phyloP scores from a whole-genome alignment of 2,888 invertebrate genomes.

The Biston betularia region DNA sequence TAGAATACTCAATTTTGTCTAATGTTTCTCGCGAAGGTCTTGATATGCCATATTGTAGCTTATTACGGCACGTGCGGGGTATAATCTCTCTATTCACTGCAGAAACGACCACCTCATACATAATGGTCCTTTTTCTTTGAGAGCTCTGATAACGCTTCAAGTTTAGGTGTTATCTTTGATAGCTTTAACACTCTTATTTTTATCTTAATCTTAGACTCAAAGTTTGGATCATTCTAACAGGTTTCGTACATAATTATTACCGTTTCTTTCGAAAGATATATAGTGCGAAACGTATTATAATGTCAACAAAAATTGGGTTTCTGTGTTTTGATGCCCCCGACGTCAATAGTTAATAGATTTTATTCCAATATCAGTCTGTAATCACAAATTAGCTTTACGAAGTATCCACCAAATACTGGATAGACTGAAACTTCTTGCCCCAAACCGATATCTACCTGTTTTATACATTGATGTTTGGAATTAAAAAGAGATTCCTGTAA shows the following conservation, averaged over 20 bases:
- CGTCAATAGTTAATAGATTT: neutral
- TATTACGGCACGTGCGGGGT: neutral
- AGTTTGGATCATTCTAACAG: too few species aligned
- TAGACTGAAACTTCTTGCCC: slow-evolving; percentile 38
- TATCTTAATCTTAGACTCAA: too few species aligned
- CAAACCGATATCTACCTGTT: slow-evolving; percentile 17
- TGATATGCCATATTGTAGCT: slow-evolving; percentile 1
- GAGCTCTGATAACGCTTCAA: neutral
- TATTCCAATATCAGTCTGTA: slow-evolving; percentile 1
- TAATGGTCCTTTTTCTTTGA: neutral
- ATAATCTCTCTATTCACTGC: slow-evolving; percentile 6
- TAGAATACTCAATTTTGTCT: neutral
- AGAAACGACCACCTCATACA: neutral
- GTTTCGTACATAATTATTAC: too few species aligned
- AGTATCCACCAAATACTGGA: slow-evolving; percentile 20
- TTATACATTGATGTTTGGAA: slow-evolving; percentile 7
- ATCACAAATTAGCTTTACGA: slow-evolving; percentile 19
- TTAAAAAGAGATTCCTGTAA: neutral
- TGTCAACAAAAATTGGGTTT: too few species aligned
- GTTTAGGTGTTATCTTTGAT: neutral
- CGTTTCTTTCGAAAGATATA: too few species aligned
- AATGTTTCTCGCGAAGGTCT: neutral
- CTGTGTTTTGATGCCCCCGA: neutral
- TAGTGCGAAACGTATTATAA: too few species aligned
- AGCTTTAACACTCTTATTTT: neutral